phyloP scores from a whole-genome alignment of 2,888 invertebrate genomes.

The Archips crataeganus region DNA sequence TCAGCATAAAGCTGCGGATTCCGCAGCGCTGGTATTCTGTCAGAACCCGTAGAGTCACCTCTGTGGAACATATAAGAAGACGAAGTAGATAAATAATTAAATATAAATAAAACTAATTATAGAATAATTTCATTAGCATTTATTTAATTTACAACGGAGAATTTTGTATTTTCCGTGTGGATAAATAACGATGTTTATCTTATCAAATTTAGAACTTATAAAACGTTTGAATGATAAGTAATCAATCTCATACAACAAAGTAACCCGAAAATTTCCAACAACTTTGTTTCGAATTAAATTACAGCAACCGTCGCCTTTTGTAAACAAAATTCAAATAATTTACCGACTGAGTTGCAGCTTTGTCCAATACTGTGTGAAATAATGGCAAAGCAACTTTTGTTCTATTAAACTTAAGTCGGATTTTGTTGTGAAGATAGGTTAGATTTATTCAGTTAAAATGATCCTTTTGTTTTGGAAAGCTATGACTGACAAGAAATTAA shows the following conservation, averaged over 20 bases:
- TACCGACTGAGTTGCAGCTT: neutral
- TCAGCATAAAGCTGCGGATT: no score
- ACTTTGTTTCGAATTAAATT: constrained; percentile 6
- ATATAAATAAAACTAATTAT: no score
- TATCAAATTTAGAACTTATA: neutral
- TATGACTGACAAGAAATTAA: no score
- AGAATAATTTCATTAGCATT: no score
- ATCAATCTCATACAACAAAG: constrained; percentile 9
- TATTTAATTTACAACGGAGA: no score
- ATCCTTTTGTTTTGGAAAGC: no score
- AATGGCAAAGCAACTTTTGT: neutral
- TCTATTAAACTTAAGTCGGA: neutral
- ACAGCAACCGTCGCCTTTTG: constrained; percentile 10
- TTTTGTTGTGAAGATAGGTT: neutral
- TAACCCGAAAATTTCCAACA: constrained; percentile 10
- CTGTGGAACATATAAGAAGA: no score
- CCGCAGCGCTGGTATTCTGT: no score
- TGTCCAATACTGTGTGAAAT: neutral
- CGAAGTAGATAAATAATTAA: no score
- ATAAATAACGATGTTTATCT: neutral
- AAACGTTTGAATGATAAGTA: constrained; percentile 3
- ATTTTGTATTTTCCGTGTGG: neutral
- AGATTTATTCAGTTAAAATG: no score
- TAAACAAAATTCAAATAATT: constrained; percentile 9
- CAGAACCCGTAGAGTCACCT: no score